These are phyloP conservation scores for Stramonita haemastoma DNA, from an alignment of 2,888 invertebrate genomes.

Conservation along the genomic window DNA sequence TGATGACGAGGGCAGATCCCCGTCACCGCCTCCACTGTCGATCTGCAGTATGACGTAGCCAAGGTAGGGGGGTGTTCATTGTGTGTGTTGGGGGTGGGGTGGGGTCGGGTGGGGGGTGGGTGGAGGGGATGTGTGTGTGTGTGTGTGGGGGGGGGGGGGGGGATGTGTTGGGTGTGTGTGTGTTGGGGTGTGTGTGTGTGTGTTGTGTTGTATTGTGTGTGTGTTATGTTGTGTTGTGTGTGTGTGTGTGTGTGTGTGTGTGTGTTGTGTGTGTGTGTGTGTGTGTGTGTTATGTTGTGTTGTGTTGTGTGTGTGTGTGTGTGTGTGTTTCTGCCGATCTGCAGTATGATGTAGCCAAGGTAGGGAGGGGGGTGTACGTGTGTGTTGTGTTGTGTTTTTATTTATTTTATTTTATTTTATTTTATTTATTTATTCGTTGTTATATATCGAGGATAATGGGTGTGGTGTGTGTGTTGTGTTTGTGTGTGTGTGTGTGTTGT, in stretches of 20 bases:
- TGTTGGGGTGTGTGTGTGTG: not conserved
- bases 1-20: slow-evolving; percentile 64
- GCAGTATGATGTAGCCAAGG: too few relatives aligned
- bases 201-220: too few relatives aligned
- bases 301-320: not conserved
- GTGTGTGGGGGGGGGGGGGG: not conserved
- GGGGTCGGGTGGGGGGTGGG: too few relatives aligned
- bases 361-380: too few relatives aligned
- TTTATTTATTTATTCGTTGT: too few relatives aligned
- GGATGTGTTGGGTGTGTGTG: not conserved
- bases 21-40: slow-evolving; percentile 48
- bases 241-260: too few relatives aligned
- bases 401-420: not conserved
- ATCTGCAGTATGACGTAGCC: slow-evolving; percentile 71
- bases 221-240: too few relatives aligned
- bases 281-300: too few relatives aligned
- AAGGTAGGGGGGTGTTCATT: slow-evolving; percentile 58
- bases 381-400: not conserved
- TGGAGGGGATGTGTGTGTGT: not conserved
- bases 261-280: not conserved
- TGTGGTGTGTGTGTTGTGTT: too few relatives aligned
- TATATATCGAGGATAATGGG: too few relatives aligned
- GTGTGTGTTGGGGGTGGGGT: not conserved
- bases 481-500: too few relatives aligned
- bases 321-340: not conserved